Base-by-base conservation (phyloP, 2,113 vertebrate genomes). In the Oryzias javanicus region DNA sequence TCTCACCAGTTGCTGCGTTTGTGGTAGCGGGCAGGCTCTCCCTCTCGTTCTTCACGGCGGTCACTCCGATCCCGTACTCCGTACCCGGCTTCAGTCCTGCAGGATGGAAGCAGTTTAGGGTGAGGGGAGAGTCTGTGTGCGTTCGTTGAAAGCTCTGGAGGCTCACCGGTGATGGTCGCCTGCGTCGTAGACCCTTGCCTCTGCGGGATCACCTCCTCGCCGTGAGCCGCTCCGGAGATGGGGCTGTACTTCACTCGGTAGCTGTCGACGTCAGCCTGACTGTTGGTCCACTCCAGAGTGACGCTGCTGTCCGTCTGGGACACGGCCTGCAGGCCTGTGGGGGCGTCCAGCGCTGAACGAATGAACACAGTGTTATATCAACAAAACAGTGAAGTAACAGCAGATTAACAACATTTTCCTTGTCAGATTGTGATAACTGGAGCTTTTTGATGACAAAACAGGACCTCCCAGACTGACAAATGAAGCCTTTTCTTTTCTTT, bases 51-150 rank as follows among this genome's bases (percentile, higher is more conserved):
- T 94, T 95, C 78, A 98, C 88, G 1, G 94, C 94, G 12, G 95
- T 96, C 72, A 99, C 93, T 27, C 95, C 96, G 10, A 99, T 92
- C n/a, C 95, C 95, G 6, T 98, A 98, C 72, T 99, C 97, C 0
- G 93, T 96, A 40, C 95, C 97, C 1, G 97, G 95, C 42, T 86
- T 94, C 46, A 99, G 86, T 49, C 92, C 97, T 99, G 67, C 0
- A 15, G 29, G 15, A 52, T 5, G 68, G 15, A 57, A 64, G 22
- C 14, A 44, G 48, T 4, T 62, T 0, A 52, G 1, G 18, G 18
- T 0, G 42, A 8, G 22, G 10, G 13, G n/a, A 17, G 14, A 20
- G n/a, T 13, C 14, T 16, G 4, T 24, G n/a, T 10, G 42, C 6
- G 18, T 12, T 6, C 6, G 17, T 8, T 20, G 7, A 35, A 67